Percentiles rank a stretch among this genome's conserved stretches.
Conservation (phyloP, 2,113 vertebrate genomes). For the Orientallactaga bullata region DNA sequence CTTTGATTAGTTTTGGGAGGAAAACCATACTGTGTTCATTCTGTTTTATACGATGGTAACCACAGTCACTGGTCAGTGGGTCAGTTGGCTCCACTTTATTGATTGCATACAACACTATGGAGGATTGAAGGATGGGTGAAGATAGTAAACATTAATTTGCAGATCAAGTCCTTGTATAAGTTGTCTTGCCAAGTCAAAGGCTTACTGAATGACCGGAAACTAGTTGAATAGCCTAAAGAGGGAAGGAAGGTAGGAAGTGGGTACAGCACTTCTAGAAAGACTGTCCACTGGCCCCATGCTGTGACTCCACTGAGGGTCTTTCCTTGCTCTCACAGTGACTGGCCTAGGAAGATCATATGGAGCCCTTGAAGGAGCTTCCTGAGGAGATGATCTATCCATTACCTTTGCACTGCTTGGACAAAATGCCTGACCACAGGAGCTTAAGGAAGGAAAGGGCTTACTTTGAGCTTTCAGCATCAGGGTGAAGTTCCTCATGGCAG, state of each 20-base stretch:
- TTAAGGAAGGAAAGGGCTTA: too few species aligned
- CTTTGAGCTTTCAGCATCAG: too few species aligned
- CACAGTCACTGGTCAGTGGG: neutral
- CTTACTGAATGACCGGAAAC: neutral
- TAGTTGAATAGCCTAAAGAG: neutral
- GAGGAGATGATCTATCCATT: neutral
- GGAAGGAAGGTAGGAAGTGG: neutral
- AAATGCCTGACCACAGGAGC: too few species aligned
- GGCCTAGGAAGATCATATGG: neutral
- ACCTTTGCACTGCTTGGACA: too few species aligned
- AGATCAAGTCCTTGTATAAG: neutral
- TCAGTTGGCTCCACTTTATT: neutral
- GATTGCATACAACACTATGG: neutral
- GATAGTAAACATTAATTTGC: neutral
- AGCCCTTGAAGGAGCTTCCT: neutral
- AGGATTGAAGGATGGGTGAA: neutral
- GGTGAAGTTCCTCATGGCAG: too few species aligned
- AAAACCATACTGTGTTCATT: neutral
- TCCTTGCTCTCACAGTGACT: neutral
- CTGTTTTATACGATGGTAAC: neutral
- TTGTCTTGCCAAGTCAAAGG: neutral
- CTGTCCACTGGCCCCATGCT: rapidly evolving
- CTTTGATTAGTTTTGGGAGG: conserved; percentile 59
- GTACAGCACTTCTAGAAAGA: neutral
- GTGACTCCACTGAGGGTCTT: neutral